Conservation (phyloP, 2,888 invertebrate genomes). For the Stenotaenia linearis region DNA sequence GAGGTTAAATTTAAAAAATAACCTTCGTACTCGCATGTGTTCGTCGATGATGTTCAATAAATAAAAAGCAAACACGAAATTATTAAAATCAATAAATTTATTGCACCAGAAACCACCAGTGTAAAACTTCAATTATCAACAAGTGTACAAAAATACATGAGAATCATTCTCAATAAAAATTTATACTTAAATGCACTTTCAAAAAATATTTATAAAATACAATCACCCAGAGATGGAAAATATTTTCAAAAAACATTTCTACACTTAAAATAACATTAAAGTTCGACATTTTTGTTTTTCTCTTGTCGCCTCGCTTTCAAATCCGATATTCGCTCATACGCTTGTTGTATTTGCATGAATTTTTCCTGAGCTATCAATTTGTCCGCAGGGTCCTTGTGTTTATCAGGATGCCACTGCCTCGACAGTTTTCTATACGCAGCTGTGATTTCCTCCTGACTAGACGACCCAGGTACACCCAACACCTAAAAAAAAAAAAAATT, state of each 20-base stretch:
- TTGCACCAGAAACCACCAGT: not conserved
- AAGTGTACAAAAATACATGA: not conserved
- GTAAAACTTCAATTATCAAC: not conserved
- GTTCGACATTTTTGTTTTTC: constrained; percentile 59
- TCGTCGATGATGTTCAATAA: too few species aligned
- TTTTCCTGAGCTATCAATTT: constrained; percentile 69
- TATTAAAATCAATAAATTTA: not conserved
- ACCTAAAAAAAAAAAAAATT: constrained; percentile 51
- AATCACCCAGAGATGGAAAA: not conserved
- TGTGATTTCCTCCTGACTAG: constrained; percentile 80
- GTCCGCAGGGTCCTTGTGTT: constrained; percentile 66
- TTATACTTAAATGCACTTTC: not conserved
- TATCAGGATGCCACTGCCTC: constrained; percentile 85
- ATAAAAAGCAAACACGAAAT: not conserved
- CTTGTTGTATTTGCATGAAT: constrained; percentile 89
- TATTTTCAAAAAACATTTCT: not conserved
- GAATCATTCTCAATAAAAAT: not conserved
- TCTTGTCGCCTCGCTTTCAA: constrained; percentile 69
- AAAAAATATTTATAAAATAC: not conserved
- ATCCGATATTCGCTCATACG: constrained; percentile 80
- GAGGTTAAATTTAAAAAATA: too few species aligned
- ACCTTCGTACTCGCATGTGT: too few species aligned
- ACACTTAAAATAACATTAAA: not conserved
- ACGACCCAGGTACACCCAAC: constrained; percentile 67
- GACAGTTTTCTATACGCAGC: constrained; percentile 73